Evolutionary conservation across 2,113 vertebrate species (phyloP).

Genomic region (Polyodon spathula): DNA sequence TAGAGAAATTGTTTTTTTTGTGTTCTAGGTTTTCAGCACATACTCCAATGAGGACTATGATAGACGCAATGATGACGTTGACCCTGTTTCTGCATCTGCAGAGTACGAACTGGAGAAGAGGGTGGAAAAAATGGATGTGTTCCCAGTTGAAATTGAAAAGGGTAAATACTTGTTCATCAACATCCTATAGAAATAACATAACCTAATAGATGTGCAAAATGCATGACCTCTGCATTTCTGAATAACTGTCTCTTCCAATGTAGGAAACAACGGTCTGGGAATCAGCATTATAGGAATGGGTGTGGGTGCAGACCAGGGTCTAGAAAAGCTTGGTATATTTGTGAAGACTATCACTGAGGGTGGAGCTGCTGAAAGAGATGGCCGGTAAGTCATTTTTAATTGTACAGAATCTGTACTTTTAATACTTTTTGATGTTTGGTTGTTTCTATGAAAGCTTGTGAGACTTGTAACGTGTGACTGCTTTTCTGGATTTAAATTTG

Average conservation of each 20-base stretch:
- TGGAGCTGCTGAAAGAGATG: constrained; percentile 75
- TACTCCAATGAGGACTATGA: constrained; percentile 88
- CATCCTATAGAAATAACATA: too few relatives aligned
- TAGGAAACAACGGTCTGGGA: constrained; percentile 81
- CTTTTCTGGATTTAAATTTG: background rate
- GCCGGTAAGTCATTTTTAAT: constrained; percentile 53
- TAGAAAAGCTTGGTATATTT: constrained; percentile 88
- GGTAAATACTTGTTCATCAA: constrained; percentile 43
- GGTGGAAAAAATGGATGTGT: constrained; percentile 91
- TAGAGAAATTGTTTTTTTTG: background rate
- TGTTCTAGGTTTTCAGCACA: constrained; percentile 70
- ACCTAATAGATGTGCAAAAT: too few relatives aligned
- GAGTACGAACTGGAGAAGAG: constrained; percentile 88
- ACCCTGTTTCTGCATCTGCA: constrained; percentile 81
- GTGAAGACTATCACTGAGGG: constrained; percentile 85
- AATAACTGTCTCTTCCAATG: constrained; percentile 9
- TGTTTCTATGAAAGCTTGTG: too few relatives aligned
- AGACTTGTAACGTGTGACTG: too few relatives aligned
- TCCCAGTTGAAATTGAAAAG: constrained; percentile 86
- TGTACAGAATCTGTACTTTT: too few relatives aligned
- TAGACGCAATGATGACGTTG: constrained; percentile 83
- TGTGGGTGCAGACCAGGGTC: constrained; percentile 82
- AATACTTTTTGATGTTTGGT: too few relatives aligned
- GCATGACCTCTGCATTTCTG: too few relatives aligned
- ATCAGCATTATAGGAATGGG: constrained; percentile 94